Evolutionary conservation across 2,113 vertebrate species (phyloP).

Genomic region (Oncorhynchus masou): DNA sequence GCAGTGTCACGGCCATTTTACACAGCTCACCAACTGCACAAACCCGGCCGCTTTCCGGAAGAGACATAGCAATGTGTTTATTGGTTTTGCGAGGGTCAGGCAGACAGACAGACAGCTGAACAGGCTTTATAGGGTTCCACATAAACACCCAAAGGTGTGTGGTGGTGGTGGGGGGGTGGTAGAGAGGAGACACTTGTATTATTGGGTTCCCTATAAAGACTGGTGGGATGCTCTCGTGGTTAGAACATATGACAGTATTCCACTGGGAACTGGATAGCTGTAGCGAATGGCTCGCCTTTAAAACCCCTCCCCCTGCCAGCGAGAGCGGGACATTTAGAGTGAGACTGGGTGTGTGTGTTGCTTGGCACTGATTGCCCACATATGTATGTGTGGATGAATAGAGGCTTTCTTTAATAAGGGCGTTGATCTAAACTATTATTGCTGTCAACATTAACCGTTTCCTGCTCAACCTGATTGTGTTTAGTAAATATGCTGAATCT

Average conservation of each 20-base stretch:
- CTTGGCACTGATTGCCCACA: not conserved
- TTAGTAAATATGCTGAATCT: not conserved
- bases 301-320: not conserved
- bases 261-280: not conserved
- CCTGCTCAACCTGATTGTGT: not conserved
- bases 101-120: slow-evolving; percentile 38
- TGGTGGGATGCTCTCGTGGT: not conserved
- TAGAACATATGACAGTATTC: not conserved
- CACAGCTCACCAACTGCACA: slow-evolving; percentile 54
- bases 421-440: not conserved
- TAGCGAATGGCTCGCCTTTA: not conserved
- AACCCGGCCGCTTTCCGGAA: not conserved
- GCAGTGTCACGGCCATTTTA: slow-evolving; percentile 43
- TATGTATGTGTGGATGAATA: not conserved
- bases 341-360: not conserved
- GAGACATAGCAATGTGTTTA: not conserved
- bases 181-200: not conserved
- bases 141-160: slow-evolving; percentile 13
- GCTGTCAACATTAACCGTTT: not conserved
- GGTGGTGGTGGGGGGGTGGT: too few species aligned
- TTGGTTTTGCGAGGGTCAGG: slow-evolving; percentile 32
- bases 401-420: not conserved
- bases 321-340: not conserved
- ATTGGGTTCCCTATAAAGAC: slow-evolving; percentile 33
- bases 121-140: slow-evolving; percentile 24